Base-by-base conservation (phyloP, 2,797 vertebrate genomes). In the Anisognathus igniventris region DNA sequence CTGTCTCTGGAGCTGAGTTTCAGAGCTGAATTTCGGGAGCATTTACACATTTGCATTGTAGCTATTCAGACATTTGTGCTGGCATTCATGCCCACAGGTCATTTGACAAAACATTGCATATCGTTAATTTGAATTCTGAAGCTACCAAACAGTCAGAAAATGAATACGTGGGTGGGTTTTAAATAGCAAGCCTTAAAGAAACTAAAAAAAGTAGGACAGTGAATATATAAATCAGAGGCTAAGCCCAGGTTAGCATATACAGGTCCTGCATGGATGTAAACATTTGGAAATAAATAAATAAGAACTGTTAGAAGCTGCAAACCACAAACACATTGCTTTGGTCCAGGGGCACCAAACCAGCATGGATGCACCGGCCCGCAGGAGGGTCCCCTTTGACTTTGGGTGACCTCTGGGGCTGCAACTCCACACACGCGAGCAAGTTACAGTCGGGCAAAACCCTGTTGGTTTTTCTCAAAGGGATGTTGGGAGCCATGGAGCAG, bases 381-480 rank as follows among this genome's bases (percentile, higher is more conserved):
- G 10, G 9, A 3, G 2, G 14, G 31, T 4, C 21, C 10, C 45
- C 53, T 28, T 6, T 1, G 30, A 12, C 17, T 51, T 2, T 30
- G 4, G 11, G 72, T 28, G 15, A 51, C 39, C 3, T 22, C 45
- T 1, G 14, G 33, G 22, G 18, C 53, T 4, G 14, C 13, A n/a
- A 30, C 33, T 3, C 5, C 21, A 7, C 7, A 2, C 0, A 3
- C 0, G 5, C 7, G 11, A 60, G 9, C 39, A 28, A 16, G 35
- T 6, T 47, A 19, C 5, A 35, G 23, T 0, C 17, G 4, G n/a
- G 45, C 6, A 45, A 64, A 71, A 71, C 6, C 7, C 16, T 2
- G 0, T 0, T 2, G 8, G 15, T 8, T 40, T 13, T 35, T 39
- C 33, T 2, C 3, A 16, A 6, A 2, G 1, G 7, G 9, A 4